phyloP scores from a whole-genome alignment of 2,888 invertebrate genomes.

The Drosophila algonquin region DNA sequence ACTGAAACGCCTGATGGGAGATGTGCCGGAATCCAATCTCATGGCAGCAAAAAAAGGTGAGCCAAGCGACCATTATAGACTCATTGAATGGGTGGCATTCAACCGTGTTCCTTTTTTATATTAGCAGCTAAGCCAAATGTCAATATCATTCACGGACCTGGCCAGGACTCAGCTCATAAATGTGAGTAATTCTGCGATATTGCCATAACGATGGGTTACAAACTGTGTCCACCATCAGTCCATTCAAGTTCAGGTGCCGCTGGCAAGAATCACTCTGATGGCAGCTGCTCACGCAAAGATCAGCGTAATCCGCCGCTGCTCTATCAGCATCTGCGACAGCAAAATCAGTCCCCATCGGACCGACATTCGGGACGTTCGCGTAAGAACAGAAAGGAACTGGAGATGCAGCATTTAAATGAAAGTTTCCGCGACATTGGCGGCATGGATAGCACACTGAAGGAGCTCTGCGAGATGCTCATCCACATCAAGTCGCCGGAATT shows the following conservation, averaged over 20 bases:
- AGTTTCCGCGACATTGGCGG: slow-evolving; percentile 89
- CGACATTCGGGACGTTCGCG: slow-evolving; percentile 49
- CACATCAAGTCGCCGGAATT: slow-evolving; percentile 96
- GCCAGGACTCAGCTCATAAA: slow-evolving; percentile 29
- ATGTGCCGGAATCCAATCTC: neutral
- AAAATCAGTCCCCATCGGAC: slow-evolving; percentile 4
- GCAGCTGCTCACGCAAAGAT: slow-evolving; percentile 34
- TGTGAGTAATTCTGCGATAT: slow-evolving; percentile 10
- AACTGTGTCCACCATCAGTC: neutral
- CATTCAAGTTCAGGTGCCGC: neutral
- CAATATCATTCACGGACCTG: slow-evolving; percentile 3
- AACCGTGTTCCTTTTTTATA: neutral
- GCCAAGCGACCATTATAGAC: neutral
- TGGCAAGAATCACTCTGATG: slow-evolving; percentile 37
- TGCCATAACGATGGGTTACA: neutral
- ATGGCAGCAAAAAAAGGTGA: slow-evolving; percentile 58
- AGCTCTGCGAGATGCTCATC: slow-evolving; percentile 90
- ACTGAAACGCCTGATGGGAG: slow-evolving; percentile 43
- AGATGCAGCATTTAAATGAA: slow-evolving; percentile 55
- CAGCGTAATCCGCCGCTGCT: slow-evolving; percentile 7
- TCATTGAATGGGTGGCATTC: neutral
- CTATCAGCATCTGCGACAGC: slow-evolving; percentile 35
- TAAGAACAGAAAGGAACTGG: slow-evolving; percentile 79
- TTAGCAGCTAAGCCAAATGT: slow-evolving; percentile 33
- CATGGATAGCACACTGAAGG: slow-evolving; percentile 88